Base-by-base conservation (phyloP, 1,140 invertebrate species). In the Meloidogyne floridensis region DNA sequence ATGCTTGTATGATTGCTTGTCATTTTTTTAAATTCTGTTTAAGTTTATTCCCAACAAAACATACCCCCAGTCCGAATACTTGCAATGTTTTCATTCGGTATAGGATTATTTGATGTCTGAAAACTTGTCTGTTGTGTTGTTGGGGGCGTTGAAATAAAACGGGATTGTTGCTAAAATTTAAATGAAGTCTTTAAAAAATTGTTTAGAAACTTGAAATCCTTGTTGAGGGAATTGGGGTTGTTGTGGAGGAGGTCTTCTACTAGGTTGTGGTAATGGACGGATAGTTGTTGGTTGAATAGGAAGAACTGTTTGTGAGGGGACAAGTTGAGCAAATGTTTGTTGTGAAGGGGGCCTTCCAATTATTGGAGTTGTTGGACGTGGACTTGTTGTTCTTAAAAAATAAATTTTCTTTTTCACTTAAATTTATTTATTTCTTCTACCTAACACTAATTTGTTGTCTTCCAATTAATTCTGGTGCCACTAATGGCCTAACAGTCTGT, bases 31-130 rank as follows among this genome's bases (percentile, higher is more conserved):
- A 47, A 47, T 47, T 47, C 47, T 15, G 4, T 3, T 59, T 59
- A 3, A 59, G 3, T 59, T 3, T 59, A 59, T 59, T 59, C n/a
- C 4, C 3, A 47, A 47, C 47, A 47, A 47, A 47, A 47, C 15
- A 65, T 65, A 77, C 75, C 75, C 9, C 75, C 75, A 20, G 75
- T 77, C 42, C 75, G 13, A 42, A 77, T 18, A 18, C n/a, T 56
- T 13, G 56, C 53, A 43, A 56, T 42, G 54, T 77, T 77, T 47
- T 47, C 47, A 47, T 20, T 84, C 56, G 65, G 82, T 53, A 81
- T 83, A 81, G 85, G 84, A 15, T 81, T 81, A 56, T 84, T 83
- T n/a, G 80, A 83, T 13, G 82, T 84, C 70, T 83, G 86, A 59
- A 79, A 83, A 71, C 84, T 86, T 59, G 84, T 85, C n/a, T 78